phyloP scores from a whole-genome alignment of 2,113 vertebrate species.

The Cettia cetti region DNA sequence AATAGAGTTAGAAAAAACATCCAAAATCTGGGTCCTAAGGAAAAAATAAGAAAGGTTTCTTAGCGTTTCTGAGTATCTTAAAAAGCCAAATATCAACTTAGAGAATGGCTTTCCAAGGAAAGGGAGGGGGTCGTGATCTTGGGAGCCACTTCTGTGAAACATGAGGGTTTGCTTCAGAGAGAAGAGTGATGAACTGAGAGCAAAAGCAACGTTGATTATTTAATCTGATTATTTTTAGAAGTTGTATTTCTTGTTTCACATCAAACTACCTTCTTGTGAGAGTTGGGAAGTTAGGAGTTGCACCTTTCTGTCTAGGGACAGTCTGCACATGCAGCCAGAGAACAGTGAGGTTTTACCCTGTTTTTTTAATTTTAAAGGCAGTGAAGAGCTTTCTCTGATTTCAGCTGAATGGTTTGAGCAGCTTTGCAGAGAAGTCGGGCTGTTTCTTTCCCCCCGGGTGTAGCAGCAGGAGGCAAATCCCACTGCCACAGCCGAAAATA shows the following conservation, averaged over 20 bases:
- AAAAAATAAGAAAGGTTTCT: not conserved
- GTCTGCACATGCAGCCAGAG: accelerated
- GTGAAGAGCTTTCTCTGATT: not conserved
- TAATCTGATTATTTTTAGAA: not conserved
- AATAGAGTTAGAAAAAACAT: not conserved
- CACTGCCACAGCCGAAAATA: not conserved
- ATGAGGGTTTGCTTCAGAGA: not conserved
- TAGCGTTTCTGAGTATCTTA: not conserved
- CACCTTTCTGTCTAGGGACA: not conserved
- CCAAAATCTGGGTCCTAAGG: not conserved
- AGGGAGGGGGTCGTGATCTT: not conserved
- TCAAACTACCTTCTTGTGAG: not conserved
- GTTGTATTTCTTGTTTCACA: not conserved
- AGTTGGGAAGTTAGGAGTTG: not conserved
- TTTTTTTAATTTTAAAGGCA: not conserved
- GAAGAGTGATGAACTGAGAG: not conserved
- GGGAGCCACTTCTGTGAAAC: not conserved
- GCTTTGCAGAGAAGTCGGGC: not conserved
- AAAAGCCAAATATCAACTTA: not conserved
- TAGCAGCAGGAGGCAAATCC: not conserved
- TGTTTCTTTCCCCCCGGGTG: not conserved
- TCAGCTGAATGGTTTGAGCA: not conserved
- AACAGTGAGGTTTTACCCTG: not conserved
- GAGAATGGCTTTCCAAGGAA: not conserved
- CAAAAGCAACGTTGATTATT: not conserved